Conservation (phyloP, 2,888 invertebrate genomes). For the Blastobasis lacticolella region DNA sequence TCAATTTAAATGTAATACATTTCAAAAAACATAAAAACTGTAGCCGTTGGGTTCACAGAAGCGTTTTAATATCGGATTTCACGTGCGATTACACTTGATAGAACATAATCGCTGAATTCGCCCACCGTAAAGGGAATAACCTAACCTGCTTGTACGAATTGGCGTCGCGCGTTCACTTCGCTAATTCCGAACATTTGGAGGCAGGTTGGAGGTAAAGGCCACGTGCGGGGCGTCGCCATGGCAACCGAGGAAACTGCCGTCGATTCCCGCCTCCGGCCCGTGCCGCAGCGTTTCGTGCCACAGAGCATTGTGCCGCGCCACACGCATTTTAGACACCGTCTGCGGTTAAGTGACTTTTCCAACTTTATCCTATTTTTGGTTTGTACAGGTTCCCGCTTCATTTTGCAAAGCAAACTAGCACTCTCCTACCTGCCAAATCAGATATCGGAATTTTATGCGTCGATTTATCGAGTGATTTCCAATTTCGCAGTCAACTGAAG, state of each 20-base stretch:
- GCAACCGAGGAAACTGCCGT: constrained; percentile 63
- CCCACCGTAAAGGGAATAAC: constrained; percentile 38
- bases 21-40: constrained; percentile 1
- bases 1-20: constrained; percentile 35
- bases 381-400: too few species aligned
- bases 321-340: too few species aligned
- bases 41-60: background rate
- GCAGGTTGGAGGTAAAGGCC: constrained; percentile 38
- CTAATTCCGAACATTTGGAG: constrained; percentile 49
- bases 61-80: constrained; percentile 25
- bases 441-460: too few species aligned
- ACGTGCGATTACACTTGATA: constrained; percentile 38
- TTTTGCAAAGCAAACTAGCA: too few species aligned
- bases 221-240: constrained; percentile 65
- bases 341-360: too few species aligned
- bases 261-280: constrained; percentile 44
- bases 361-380: too few species aligned
- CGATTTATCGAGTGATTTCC: too few species aligned
- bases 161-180: constrained; percentile 32
- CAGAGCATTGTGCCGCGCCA: too few species aligned
- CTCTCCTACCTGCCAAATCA: too few species aligned
- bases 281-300: too few species aligned
- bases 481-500: too few species aligned
- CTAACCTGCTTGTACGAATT: constrained; percentile 24
- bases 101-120: constrained; percentile 34